phyloP scores from a whole-genome alignment of 1,140 invertebrate genomes.

The Pseudachorutes palmiensis region DNA sequence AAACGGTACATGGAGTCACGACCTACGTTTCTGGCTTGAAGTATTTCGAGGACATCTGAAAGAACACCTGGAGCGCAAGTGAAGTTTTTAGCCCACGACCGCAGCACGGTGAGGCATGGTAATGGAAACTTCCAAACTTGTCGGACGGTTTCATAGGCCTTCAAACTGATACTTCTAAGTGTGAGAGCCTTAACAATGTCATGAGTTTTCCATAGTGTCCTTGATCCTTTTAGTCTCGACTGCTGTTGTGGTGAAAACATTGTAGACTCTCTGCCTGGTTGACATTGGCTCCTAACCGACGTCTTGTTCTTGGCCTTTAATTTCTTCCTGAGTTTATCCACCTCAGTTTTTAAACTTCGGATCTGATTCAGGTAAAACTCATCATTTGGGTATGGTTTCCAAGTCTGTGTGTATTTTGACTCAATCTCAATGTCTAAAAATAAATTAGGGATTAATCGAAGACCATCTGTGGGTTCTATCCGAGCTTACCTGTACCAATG shows the following conservation, averaged over 20 bases:
- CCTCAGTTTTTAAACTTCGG: not conserved
- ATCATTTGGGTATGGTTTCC: no score
- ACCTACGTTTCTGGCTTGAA: not conserved
- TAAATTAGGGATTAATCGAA: no score
- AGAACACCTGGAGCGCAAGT: slow-evolving; percentile 9
- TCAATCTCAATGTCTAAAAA: no score
- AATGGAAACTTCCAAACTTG: slow-evolving; percentile 12
- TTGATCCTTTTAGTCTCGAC: not conserved
- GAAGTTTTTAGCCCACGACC: slow-evolving; percentile 4
- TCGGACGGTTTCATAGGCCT: slow-evolving; percentile 17
- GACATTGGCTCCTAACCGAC: not conserved
- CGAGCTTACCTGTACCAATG: no score
- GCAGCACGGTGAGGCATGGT: slow-evolving; percentile 8
- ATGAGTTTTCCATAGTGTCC: not conserved
- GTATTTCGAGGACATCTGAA: slow-evolving; percentile 9
- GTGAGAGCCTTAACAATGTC: slow-evolving; percentile 16
- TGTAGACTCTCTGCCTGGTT: not conserved
- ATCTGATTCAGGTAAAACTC: no score
- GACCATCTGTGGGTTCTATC: no score
- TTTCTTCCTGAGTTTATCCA: not conserved
- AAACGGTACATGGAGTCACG: not conserved
- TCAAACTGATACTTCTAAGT: slow-evolving; percentile 7
- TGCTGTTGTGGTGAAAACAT: not conserved
- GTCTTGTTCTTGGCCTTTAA: not conserved
- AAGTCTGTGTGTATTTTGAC: no score